These are phyloP conservation scores for Acromyrmex echinatior DNA, from an alignment of 1,140 invertebrate species.

Conservation along the genomic window DNA sequence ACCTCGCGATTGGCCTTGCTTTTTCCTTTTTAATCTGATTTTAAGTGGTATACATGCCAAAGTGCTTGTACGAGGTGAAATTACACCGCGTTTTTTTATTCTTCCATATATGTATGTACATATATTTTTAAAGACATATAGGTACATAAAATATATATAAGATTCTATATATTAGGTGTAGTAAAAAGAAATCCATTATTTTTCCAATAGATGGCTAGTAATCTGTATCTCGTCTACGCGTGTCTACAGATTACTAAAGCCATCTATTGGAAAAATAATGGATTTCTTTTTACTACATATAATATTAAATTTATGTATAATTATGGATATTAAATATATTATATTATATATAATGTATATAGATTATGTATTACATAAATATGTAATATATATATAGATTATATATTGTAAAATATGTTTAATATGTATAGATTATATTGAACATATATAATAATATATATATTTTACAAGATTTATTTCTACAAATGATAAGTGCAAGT, in stretches of 20 bases:
- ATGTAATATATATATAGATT: no score
- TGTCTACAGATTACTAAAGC: no score
- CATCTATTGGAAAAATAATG: no score
- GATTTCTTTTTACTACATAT: no score
- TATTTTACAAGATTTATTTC: conserved; percentile 22
- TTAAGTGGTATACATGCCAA: conserved; percentile 52
- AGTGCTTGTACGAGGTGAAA: conserved; percentile 53
- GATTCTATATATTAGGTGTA: background rate
- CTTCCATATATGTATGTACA: conserved; percentile 24
- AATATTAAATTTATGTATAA: background rate
- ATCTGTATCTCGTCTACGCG: no score
- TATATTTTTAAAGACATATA: conserved; percentile 45
- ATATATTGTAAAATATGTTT: conserved; percentile 21
- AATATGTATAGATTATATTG: background rate
- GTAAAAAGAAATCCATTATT: no score
- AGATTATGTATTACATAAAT: no score
- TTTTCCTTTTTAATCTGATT: conserved; percentile 32
- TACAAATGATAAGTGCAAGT: background rate
- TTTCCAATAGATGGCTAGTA: no score
- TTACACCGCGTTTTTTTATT: conserved; percentile 56
- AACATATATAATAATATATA: background rate
- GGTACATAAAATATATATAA: conserved; percentile 5
- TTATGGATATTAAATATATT: background rate
- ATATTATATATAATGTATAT: background rate
- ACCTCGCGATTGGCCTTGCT: conserved; percentile 10